Percentiles rank a stretch among this genome's conserved stretches.
Evolutionary conservation across 2,888 invertebrate species (phyloP).

Genomic region (Dioctria rufipes): DNA sequence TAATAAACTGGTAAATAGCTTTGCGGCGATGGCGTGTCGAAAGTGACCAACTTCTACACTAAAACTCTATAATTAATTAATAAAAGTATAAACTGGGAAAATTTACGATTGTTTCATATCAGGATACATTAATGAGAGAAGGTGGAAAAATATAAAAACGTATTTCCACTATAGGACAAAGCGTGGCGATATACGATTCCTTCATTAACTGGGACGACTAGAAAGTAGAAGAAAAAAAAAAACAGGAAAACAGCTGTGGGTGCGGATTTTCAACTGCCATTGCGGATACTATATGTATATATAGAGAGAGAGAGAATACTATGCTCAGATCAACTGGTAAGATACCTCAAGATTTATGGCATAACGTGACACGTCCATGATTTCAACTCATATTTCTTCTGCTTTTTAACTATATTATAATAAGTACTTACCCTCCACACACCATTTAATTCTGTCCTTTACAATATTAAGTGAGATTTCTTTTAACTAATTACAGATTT

Average conservation of each 20-base stretch:
- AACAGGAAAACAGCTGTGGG: neutral
- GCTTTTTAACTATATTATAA: constrained; percentile 37
- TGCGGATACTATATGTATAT: constrained; percentile 3
- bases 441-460: too few species aligned
- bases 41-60: constrained; percentile 52
- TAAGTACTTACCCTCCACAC: too few species aligned
- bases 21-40: constrained; percentile 41
- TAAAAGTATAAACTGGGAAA: constrained; percentile 50
- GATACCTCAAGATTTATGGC: constrained; percentile 53
- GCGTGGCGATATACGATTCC: constrained; percentile 20
- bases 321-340: constrained; percentile 27
- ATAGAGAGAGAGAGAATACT: neutral
- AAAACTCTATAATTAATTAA: constrained; percentile 55
- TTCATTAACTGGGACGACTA: constrained; percentile 1
- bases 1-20: constrained; percentile 42
- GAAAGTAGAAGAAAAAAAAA: neutral
- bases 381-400: constrained; percentile 47
- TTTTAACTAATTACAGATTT: too few species aligned
- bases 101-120: constrained; percentile 44
- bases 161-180: neutral
- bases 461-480: too few species aligned
- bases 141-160: neutral
- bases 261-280: constrained; percentile 17
- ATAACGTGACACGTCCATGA: constrained; percentile 54
- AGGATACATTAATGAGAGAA: constrained; percentile 21